Percentiles rank a stretch among this genome's conserved stretches.
Evolutionary conservation across 2,888 invertebrate species (phyloP).

Genomic region (Limnephilus marmoratus): DNA sequence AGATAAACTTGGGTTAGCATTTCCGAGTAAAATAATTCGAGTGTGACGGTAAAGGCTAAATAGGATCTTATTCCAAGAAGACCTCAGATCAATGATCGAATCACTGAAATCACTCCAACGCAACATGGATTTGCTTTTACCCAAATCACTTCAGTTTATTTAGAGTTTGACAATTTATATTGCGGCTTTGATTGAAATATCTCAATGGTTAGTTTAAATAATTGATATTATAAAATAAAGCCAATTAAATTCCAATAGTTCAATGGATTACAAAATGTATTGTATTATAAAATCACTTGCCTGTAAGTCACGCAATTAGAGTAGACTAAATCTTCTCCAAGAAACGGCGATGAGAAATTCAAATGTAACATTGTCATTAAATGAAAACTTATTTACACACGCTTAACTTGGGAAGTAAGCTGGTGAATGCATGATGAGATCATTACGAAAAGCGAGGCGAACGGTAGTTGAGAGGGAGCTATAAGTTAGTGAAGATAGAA

Average conservation of each 20-base stretch:
- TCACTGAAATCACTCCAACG: not conserved
- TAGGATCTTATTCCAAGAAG: not conserved
- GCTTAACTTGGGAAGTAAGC: no score
- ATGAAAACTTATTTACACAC: no score
- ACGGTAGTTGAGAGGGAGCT: no score
- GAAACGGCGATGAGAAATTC: no score
- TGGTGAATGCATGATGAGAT: no score
- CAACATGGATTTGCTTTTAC: conserved; percentile 4
- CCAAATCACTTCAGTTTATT: not conserved
- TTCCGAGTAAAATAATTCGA: not conserved
- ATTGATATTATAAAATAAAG: not conserved
- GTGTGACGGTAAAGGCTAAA: not conserved
- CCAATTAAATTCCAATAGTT: not conserved
- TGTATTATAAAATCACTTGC: not conserved
- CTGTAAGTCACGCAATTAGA: not conserved
- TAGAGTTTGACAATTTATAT: not conserved
- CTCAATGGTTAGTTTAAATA: not conserved
- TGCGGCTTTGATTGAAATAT: not conserved
- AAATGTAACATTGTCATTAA: no score
- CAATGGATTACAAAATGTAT: not conserved
- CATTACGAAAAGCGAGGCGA: no score
- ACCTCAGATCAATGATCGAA: not conserved
- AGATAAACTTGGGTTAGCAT: not conserved
- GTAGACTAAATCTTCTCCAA: no score
- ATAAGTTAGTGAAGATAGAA: no score